A percentile compares a stretch with the other conserved stretches of the same genome.
Evolutionary conservation across 1,140 invertebrate species (phyloP).

Genomic region (Eupeodes corollae): DNA sequence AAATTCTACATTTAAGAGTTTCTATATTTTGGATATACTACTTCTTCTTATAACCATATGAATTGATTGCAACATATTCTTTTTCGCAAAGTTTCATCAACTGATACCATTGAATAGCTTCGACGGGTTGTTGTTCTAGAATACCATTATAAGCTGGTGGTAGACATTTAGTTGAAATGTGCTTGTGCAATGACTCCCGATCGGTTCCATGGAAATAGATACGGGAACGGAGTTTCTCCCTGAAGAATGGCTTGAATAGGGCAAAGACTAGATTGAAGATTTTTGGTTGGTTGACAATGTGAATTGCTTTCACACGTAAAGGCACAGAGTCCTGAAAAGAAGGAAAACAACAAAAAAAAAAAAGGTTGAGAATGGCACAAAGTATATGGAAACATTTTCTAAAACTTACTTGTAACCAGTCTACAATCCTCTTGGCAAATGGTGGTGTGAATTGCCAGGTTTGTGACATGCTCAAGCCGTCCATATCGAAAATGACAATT

Average conservation of each 20-base stretch:
- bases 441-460: conserved; percentile 72
- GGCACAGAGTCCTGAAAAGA: conserved; percentile 54
- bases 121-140: conserved; percentile 49
- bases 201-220: conserved; percentile 78
- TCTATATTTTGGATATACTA: no score
- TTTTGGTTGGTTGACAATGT: conserved; percentile 78
- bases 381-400: neutral
- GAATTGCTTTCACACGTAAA: conserved; percentile 69
- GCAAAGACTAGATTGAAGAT: conserved; percentile 80
- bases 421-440: conserved; percentile 70
- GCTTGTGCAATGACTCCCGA: conserved; percentile 62
- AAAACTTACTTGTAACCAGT: conserved; percentile 51
- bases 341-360: conserved; percentile 39
- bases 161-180: conserved; percentile 66
- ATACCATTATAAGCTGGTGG: conserved; percentile 70
- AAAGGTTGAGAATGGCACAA: conserved; percentile 1
- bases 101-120: conserved; percentile 59
- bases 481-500: conserved; percentile 73
- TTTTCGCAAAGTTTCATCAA: conserved; percentile 55
- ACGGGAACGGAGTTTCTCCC: conserved; percentile 59
- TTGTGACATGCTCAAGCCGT: conserved; percentile 64
- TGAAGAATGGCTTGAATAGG: conserved; percentile 75
- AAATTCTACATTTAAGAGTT: no score
- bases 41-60: conserved; percentile 61
- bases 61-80: conserved; percentile 65